phyloP scores from a whole-genome alignment of 2,113 vertebrate genomes.

The Lycocorax pyrrhopterus region DNA sequence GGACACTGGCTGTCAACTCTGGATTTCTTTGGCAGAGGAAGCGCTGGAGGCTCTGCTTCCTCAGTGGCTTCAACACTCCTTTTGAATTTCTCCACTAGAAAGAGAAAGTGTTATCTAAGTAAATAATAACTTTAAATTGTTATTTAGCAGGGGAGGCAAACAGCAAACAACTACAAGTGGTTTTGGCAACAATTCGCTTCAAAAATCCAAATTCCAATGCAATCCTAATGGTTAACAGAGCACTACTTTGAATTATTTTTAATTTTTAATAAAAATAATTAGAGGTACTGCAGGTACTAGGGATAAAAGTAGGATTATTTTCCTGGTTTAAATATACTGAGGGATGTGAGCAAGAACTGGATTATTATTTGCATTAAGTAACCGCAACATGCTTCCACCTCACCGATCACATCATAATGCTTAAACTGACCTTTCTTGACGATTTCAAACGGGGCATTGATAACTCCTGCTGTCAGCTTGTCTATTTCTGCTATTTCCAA shows the following conservation, averaged over 20 bases:
- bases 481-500: conserved; percentile 72
- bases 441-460: conserved; percentile 63
- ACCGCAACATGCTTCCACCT: neutral
- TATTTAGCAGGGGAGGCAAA: neutral
- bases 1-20: neutral
- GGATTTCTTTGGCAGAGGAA: conserved; percentile 53
- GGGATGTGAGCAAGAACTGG: neutral
- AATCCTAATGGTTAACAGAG: neutral
- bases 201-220: neutral
- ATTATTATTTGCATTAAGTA: neutral
- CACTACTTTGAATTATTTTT: neutral
- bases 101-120: neutral
- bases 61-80: neutral
- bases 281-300: neutral
- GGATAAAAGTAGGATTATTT: neutral
- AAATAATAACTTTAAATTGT: neutral
- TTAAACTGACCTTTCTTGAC: conserved; percentile 63
- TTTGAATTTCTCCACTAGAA: neutral
- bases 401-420: neutral
- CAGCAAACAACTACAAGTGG: neutral
- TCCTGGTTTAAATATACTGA: neutral
- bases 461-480: conserved; percentile 68
- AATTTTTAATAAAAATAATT: neutral
- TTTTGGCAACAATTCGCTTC: neutral
- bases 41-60: neutral